Conservation (phyloP, 2,888 invertebrate genomes). For the Melanotus villosus region DNA sequence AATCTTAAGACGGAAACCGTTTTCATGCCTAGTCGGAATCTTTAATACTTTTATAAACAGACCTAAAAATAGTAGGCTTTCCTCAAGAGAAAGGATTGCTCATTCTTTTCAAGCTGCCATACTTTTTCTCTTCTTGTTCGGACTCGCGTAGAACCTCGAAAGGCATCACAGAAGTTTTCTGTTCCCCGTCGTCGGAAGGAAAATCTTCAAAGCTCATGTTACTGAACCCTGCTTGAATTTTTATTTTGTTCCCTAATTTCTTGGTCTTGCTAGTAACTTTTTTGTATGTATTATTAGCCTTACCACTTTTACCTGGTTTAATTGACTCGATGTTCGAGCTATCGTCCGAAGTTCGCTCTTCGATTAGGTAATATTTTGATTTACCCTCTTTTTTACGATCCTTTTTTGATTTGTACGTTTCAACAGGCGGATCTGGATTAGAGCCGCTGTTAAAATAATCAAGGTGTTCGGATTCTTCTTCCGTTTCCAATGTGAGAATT, state of each 20-base stretch:
- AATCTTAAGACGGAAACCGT: background rate
- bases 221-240: conserved; percentile 74
- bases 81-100: conserved; percentile 72
- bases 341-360: conserved; percentile 67
- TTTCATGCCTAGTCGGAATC: conserved; percentile 33
- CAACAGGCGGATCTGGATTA: conserved; percentile 4
- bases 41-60: conserved; percentile 47
- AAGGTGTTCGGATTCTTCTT: conserved; percentile 4
- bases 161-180: conserved; percentile 70
- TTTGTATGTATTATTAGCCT: conserved; percentile 53
- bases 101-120: conserved; percentile 67
- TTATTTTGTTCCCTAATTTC: conserved; percentile 56
- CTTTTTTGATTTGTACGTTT: conserved; percentile 52
- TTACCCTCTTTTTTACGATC: conserved; percentile 67
- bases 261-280: conserved; percentile 61
- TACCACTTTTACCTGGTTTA: conserved; percentile 61
- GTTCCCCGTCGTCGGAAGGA: conserved; percentile 75
- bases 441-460: conserved; percentile 21
- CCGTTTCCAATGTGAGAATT: background rate
- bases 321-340: conserved; percentile 54
- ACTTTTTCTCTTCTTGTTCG: conserved; percentile 70
- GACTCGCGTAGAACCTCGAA: conserved; percentile 76
- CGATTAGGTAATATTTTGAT: conserved; percentile 71
- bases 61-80: conserved; percentile 48
- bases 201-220: conserved; percentile 85